phyloP scores from a whole-genome alignment of 2,797 vertebrate species.

The Gymnothorax javanicus region DNA sequence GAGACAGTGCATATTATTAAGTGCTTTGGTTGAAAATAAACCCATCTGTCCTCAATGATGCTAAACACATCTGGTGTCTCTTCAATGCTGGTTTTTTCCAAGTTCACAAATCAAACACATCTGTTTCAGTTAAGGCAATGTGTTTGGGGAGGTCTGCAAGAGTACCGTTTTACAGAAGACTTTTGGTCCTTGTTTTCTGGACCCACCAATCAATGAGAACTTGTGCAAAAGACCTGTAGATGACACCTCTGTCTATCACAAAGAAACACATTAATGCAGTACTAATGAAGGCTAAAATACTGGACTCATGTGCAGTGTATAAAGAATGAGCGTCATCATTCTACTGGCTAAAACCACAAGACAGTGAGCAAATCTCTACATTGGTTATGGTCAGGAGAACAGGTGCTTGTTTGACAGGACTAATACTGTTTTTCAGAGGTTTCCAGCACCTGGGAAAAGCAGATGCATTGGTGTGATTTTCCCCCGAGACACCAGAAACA shows the following conservation, averaged over 20 bases:
- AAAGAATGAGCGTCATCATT: constrained; percentile 16
- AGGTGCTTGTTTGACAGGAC: background rate
- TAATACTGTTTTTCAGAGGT: background rate
- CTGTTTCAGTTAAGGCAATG: constrained; percentile 46
- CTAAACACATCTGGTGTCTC: constrained; percentile 63
- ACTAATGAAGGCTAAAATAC: background rate
- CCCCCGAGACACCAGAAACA: background rate
- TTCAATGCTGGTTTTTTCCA: constrained; percentile 48
- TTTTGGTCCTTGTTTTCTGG: background rate
- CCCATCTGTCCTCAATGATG: constrained; percentile 68
- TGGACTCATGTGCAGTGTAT: background rate
- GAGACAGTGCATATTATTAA: background rate
- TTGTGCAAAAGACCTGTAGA: background rate
- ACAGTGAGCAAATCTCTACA: background rate
- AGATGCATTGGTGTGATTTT: background rate
- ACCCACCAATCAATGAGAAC: background rate
- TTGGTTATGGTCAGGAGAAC: background rate
- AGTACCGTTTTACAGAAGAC: background rate
- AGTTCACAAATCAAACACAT: constrained; percentile 71
- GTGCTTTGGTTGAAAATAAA: constrained; percentile 33
- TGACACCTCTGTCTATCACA: background rate
- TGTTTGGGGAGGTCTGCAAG: background rate
- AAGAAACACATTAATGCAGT: background rate
- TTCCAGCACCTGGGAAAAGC: background rate
- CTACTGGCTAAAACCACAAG: background rate